phyloP scores from a whole-genome alignment of 2,888 invertebrate genomes.

The Scaptomyza tumidula region DNA sequence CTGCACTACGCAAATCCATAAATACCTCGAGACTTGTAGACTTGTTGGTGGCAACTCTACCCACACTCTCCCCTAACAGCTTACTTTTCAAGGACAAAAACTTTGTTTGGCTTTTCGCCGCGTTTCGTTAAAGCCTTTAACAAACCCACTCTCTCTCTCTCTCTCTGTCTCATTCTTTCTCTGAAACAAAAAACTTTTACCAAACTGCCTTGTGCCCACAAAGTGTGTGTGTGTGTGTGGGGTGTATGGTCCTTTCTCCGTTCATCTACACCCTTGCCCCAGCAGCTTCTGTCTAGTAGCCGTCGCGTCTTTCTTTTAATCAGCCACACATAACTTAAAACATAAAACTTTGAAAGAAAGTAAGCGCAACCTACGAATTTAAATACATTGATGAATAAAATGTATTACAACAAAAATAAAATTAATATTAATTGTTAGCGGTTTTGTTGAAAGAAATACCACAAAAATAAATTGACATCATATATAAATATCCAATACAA shows the following conservation, averaged over 20 bases:
- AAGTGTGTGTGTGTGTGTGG: slow-evolving; percentile 13
- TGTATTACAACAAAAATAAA: too few relatives aligned
- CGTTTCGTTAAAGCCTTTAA: slow-evolving; percentile 68
- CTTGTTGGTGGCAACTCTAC: slow-evolving; percentile 7
- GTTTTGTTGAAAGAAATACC: too few relatives aligned
- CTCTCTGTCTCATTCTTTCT: not conserved
- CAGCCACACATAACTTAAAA: slow-evolving; percentile 32
- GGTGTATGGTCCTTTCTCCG: not conserved
- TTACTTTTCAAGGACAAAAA: slow-evolving; percentile 73
- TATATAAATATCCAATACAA: too few relatives aligned
- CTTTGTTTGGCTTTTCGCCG: slow-evolving; percentile 66
- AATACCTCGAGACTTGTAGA: slow-evolving; percentile 48
- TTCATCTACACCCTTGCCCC: not conserved
- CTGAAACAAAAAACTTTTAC: slow-evolving; percentile 60
- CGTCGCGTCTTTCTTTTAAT: slow-evolving; percentile 55
- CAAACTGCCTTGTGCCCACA: slow-evolving; percentile 31
- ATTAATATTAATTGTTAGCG: too few relatives aligned
- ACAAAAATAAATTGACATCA: too few relatives aligned
- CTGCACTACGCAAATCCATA: slow-evolving; percentile 43
- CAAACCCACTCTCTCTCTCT: not conserved
- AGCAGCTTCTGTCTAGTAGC: slow-evolving; percentile 4
- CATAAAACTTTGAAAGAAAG: not conserved
- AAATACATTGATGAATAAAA: not conserved
- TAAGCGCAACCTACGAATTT: slow-evolving; percentile 35
- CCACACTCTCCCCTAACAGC: not conserved